Evolutionary conservation across 2,797 vertebrate genomes (phyloP), one percentile per base, ranked within the genome.

Genomic region (Spheniscus humboldti): DNA sequence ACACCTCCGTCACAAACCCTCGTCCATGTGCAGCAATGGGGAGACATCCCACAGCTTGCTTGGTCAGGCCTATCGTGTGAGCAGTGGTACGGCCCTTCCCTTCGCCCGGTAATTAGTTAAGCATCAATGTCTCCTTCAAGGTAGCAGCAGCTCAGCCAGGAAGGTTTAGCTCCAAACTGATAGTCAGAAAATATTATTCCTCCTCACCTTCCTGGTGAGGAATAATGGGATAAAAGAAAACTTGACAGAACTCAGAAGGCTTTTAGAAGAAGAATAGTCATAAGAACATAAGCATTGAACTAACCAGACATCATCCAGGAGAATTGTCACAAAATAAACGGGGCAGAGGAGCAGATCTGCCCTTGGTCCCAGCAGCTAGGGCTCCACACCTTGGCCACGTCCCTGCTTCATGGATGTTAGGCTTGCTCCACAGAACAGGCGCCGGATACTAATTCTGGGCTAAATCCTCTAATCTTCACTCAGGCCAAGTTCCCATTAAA

Each of bases 1-100:
- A 3, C 17, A 11, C 1, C 25, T 66, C 43, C 5, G 1, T 39
- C 33, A 17, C 53, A 45, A 48, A 55, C 28, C 33, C 56, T 47
- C 1, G 0, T 6, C 37, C 74, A 1, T 0, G 1, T 37, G 56
- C 60, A 62, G 78, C 35, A 47, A 2, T 6, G 57, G 35, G 59
- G 59, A 47, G 19, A 11, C 3, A 19, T 22, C 68, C 75, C 66
- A 2, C 7, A 62, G 50, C 43, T 55, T 43, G 41, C 53, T 67
- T 3, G 18, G 57, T 53, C 12, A 2, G 48, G 57, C 50, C 87
- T n/a, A 7, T 39, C 8, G 2, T 7, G 31, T 10, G 41, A 41
- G 59, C 41, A 11, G 55, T 19, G 41, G 1, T 10, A 45, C 1
- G n/a, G 28, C 35, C 57, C 77, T 85, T 82, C 75, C 68, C 43